Percentiles rank a stretch among this genome's conserved stretches.
Evolutionary conservation across 2,888 invertebrate species (phyloP).

Genomic region (Aelia acuminata): DNA sequence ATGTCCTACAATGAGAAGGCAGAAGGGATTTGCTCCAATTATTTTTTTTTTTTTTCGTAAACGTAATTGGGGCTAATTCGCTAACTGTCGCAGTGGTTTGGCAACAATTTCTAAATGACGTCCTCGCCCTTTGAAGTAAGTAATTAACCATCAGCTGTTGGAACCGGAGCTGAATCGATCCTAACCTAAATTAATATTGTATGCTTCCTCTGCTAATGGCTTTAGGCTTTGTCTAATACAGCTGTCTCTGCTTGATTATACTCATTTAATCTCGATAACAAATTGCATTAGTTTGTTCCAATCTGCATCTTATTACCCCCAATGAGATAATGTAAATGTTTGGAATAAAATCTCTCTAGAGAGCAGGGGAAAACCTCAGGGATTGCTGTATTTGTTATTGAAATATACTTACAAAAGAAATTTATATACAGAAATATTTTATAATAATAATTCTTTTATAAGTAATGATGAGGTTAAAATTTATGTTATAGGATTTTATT

Average conservation of each 20-base stretch:
- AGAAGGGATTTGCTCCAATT: neutral
- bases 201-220: neutral
- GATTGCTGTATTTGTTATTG: too few relatives aligned
- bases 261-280: neutral
- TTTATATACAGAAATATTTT: too few relatives aligned
- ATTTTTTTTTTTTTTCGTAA: neutral
- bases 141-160: slow-evolving; percentile 5
- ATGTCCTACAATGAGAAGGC: neutral
- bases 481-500: too few relatives aligned
- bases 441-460: too few relatives aligned
- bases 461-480: too few relatives aligned
- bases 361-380: too few relatives aligned
- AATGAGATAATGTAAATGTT: too few relatives aligned
- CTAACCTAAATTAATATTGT: neutral
- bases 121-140: neutral
- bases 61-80: neutral
- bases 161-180: neutral
- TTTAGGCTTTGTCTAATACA: neutral
- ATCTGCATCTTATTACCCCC: neutral
- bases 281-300: neutral
- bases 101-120: neutral
- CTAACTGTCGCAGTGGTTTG: neutral
- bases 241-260: neutral
- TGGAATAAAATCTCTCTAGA: too few relatives aligned
- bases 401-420: too few relatives aligned